Base-by-base conservation (phyloP, 2,113 vertebrate genomes). In the Lasiurus cinereus region DNA sequence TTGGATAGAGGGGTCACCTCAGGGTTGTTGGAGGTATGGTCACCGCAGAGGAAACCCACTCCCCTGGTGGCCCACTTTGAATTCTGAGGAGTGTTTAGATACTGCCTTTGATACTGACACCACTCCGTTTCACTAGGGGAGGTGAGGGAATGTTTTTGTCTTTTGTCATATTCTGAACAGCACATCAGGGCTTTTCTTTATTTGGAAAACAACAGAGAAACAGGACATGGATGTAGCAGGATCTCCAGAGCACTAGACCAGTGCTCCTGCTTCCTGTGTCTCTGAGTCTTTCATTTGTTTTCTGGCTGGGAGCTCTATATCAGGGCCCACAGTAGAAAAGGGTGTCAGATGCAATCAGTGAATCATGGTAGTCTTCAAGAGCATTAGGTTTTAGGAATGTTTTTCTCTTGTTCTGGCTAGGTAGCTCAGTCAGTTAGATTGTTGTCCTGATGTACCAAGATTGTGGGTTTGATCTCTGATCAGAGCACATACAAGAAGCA, bases 51-150 rank as follows among this genome's bases (percentile, higher is more conserved):
- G n/a, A 31, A 77, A 36, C n/a, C 73, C 0, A 3, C 84, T 90
- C 74, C 5, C 39, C 62, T 77, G 90, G 50, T 54, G 3, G 0
- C 89, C 8, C n/a, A 12, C 64, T 84, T 73, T 62, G 90, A 96
- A 90, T 94, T 80, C 92, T 73, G 76, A 86, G 33, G 43, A 27
- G 39, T 50, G 90, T 83, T 93, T 31, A 66, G 88, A 83, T 39
- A 77, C 48, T 94, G 62, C 74, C 87, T 95, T 93, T 94, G 95
- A 95, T 78, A 27, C 69, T 62, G 16, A 21, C 6, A 12, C 66
- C 8, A 80, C 56, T 95, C 69, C 8, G 27, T 87, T 90, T 88
- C 92, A 59, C 69, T 31, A 21, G 29, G 82, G 82, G 70, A 93
- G 66, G 54, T 21, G 36, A 79, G 27, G 76, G 77, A 46, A 39